Base-by-base conservation (phyloP, 2,888 invertebrate genomes). In the Macaria liturata region DNA sequence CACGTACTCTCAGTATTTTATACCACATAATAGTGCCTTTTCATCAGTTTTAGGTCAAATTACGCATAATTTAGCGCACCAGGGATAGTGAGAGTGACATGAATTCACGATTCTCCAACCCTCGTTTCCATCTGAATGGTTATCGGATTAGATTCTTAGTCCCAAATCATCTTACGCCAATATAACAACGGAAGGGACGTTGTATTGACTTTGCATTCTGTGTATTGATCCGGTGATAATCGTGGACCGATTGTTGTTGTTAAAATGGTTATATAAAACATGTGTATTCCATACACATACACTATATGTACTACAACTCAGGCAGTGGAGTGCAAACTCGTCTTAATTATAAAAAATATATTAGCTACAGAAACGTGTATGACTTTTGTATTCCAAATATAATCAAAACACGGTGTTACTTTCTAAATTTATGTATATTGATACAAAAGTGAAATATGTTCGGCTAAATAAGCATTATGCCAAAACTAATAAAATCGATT, bases 21-120 rank as follows among this genome's bases (percentile, higher is more conserved):
- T 62, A 57, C 53, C 56, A 65, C 61, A 68, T 64, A 59, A 40
- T 62, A 65, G 61, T 66, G 59, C 51, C 54, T 45, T 58, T 63
- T 64, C 64, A 63, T 63, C 58, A 64, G 62, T 61, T 65, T 62
- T 62, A 61, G 64, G 64, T 66, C 68, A 61, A 65, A 66, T 62
- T 67, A 63, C 54, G 68, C 66, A 68, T 67, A 65, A 64, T 66
- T 62, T 58, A 52, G 54, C 49, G 54, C 62, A 61, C 62, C 60
- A 52, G 53, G 32, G 54, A 62, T 62, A 65, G 59, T 58, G 56
- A 60, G 54, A 63, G 55, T 58, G 62, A 57, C 62, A 55, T 61
- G 56, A 57, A 58, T 52, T 53, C 46, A 55, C 47, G 46, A 58
- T 58, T 57, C 50, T 57, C 59, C 58, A 58, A 59, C 62, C 62